phyloP scores from a whole-genome alignment of 2,888 invertebrate genomes.

The Rhagophthalmus giganteus region DNA sequence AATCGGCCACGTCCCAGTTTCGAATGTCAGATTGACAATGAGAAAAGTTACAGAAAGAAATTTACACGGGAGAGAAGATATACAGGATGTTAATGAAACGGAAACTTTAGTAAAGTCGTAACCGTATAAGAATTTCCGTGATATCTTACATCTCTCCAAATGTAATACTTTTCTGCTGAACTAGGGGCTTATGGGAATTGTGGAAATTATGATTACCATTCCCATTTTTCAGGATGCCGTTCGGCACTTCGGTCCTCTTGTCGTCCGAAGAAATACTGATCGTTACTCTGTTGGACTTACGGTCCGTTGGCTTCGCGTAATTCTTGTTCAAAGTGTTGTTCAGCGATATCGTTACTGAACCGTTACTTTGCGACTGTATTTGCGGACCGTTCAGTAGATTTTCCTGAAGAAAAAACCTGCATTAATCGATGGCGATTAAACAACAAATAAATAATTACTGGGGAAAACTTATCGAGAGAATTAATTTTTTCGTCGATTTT shows the following conservation, averaged over 20 bases:
- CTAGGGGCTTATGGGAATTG: conserved; percentile 44
- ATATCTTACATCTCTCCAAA: conserved; percentile 56
- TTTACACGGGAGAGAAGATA: conserved; percentile 25
- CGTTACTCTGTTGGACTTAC: conserved; percentile 47
- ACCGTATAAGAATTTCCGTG: conserved; percentile 2
- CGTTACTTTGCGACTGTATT: conserved; percentile 51
- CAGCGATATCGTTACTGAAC: conserved; percentile 52
- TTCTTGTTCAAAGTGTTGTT: conserved; percentile 45
- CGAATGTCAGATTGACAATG: background rate
- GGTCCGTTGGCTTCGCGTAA: conserved; percentile 41
- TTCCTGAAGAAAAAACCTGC: conserved; percentile 41
- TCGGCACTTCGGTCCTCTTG: conserved; percentile 50
- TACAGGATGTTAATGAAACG: conserved; percentile 10
- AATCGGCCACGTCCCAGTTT: background rate
- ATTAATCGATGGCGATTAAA: too few relatives aligned
- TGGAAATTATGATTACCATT: conserved; percentile 41
- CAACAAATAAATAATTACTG: too few relatives aligned
- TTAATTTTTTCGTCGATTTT: too few relatives aligned
- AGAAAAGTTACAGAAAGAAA: conserved; percentile 9
- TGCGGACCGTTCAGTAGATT: conserved; percentile 47
- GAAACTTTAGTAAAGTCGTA: conserved; percentile 5
- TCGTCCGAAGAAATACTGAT: conserved; percentile 46
- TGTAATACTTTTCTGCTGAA: conserved; percentile 56
- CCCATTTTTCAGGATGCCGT: conserved; percentile 60
- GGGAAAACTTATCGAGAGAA: too few relatives aligned